Evolutionary conservation across 2,797 vertebrate genomes (phyloP), one percentile per base, ranked within the genome.

Genomic region (Gallinago nigripennis): DNA sequence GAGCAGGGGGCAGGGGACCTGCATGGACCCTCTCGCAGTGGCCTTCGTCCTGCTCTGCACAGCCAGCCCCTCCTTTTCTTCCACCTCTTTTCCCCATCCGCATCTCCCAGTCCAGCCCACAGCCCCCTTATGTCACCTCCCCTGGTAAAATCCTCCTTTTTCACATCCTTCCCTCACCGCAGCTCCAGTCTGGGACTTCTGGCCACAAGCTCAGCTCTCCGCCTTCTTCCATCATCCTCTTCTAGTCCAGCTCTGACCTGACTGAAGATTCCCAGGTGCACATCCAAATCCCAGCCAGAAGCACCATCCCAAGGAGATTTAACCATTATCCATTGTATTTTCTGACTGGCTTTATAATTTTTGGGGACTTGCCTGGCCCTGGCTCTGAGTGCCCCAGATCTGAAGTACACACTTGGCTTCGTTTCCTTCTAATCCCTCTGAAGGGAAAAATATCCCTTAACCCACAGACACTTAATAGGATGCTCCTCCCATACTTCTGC

Each of bases 81-180:
- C 60, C 2, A 0, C 30, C 7, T 64, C 25, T n/a, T n/a, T 11
- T 11, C 1, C 1, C 35, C 1, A 0, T 23, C 21, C 16, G 4
- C 18, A 3, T 15, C 45, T 48, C 28, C 46, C 24, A 6, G 43
- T 25, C 37, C 58, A 37, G 63, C 48, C 21, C 0, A 0, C 37
- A 58, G 28, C 8, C 48, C 33, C 37, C 51, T 73, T 33, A 28
- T 53, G 35, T 53, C 66, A n/a, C 16, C n/a, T 11, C 35, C n/a
- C 20, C 11, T 16, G 8, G 24, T 46, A 51, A 69, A 81, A 77
- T 58, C 7, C 61, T 56, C 30, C 65, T 4, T 25, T 13, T 28
- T 24, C 48, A 5, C 2, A 0, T 30, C 51, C 19, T 3, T 28
- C n/a, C 64, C 60, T 68, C 31, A 2, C 31, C 1, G 1, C 5